A percentile compares a stretch with the other conserved stretches of the same genome.
Evolutionary conservation across 2,113 vertebrate genomes (phyloP).

Genomic region (Tor tambroides): DNA sequence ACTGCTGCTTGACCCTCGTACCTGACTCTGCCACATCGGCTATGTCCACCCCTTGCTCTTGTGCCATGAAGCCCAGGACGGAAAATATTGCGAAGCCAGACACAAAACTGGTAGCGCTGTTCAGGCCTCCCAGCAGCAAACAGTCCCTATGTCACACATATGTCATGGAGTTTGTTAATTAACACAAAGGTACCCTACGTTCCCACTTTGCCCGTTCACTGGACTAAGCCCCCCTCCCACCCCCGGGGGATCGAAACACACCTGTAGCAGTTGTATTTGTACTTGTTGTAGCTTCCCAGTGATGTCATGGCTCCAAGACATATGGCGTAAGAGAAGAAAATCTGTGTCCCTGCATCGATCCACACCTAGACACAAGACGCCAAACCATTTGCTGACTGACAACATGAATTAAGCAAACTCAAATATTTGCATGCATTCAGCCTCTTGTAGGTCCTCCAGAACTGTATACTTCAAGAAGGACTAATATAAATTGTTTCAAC

Average conservation of each 20-base stretch:
- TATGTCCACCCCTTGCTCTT: slow-evolving; percentile 99
- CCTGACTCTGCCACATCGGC: slow-evolving; percentile 99
- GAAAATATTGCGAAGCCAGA: slow-evolving; percentile 99
- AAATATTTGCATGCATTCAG: slow-evolving; percentile 13
- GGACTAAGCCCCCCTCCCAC: slow-evolving; percentile 50
- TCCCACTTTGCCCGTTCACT: slow-evolving; percentile 61
- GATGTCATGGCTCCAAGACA: slow-evolving; percentile 99
- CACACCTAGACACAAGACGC: slow-evolving; percentile 81
- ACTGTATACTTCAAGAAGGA: slow-evolving; percentile 4
- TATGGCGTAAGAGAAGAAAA: slow-evolving; percentile 99
- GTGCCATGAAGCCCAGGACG: slow-evolving; percentile 99
- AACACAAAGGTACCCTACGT: slow-evolving; percentile 82
- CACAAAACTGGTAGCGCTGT: slow-evolving; percentile 99
- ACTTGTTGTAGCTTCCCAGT: slow-evolving; percentile 99
- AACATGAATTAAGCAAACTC: slow-evolving; percentile 15
- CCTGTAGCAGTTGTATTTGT: slow-evolving; percentile 99
- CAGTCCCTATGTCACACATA: slow-evolving; percentile 99
- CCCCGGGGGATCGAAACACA: slow-evolving; percentile 78
- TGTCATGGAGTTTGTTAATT: slow-evolving; percentile 99
- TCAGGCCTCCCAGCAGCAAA: slow-evolving; percentile 99
- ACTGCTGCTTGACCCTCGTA: slow-evolving; percentile 93
- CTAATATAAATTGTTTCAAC: slow-evolving; percentile 23
- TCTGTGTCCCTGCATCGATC: slow-evolving; percentile 98
- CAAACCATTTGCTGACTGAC: slow-evolving; percentile 5
- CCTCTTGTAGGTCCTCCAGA: slow-evolving; percentile 29